phyloP scores from a whole-genome alignment of 1,140 invertebrate genomes.

The Ridgeia piscesae region DNA sequence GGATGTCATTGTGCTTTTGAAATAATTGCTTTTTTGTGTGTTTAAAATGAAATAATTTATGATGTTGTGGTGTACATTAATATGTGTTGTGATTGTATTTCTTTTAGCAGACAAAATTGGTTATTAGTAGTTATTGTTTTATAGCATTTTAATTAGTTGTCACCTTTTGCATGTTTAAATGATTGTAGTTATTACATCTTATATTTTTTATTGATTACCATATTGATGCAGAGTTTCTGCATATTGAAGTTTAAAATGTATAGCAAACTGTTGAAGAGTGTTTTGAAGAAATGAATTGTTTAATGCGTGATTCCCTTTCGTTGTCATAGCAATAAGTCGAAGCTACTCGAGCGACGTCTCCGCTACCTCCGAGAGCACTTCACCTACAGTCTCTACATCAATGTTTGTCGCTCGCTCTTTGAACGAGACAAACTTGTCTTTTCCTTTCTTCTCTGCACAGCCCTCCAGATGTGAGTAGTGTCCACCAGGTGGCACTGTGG shows the following conservation, averaged over 20 bases:
- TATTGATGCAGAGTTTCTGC: background rate
- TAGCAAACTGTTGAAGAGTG: background rate
- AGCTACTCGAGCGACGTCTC: conserved; percentile 64
- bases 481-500: background rate
- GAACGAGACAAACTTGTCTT: conserved; percentile 93
- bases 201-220: background rate
- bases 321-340: conserved; percentile 58
- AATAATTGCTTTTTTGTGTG: background rate
- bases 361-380: conserved; percentile 77
- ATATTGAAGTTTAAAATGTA: background rate
- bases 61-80: background rate
- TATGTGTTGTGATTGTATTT: background rate
- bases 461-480: conserved; percentile 58
- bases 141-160: background rate
- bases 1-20: too few species aligned
- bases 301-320: background rate
- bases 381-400: conserved; percentile 87
- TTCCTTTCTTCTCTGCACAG: conserved; percentile 64
- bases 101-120: background rate
- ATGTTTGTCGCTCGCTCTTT: conserved; percentile 91
- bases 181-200: background rate
- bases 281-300: background rate
- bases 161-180: background rate
- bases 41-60: background rate
- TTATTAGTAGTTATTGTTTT: background rate